phyloP scores from a whole-genome alignment of 1,140 invertebrate species.

The Aphidius ervi region DNA sequence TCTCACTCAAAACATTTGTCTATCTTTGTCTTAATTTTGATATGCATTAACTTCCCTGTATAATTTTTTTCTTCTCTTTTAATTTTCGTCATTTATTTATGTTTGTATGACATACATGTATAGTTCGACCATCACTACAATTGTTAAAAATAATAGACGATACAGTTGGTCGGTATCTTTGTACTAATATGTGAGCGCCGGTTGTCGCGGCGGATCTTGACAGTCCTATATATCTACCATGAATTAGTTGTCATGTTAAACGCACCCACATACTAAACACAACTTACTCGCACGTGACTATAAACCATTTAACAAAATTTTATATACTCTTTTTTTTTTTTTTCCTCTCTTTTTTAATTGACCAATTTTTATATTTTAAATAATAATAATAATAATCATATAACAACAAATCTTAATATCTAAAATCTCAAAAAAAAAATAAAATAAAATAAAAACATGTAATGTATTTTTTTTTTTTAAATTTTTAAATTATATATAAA shows the following conservation, averaged over 20 bases:
- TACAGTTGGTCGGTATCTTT: slow-evolving; percentile 42
- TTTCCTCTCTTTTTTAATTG: neutral
- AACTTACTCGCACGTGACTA: slow-evolving; percentile 31
- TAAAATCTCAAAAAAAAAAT: neutral
- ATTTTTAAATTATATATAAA: too few relatives aligned
- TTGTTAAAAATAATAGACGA: slow-evolving; percentile 46
- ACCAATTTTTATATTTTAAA: too few relatives aligned
- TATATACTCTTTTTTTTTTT: neutral
- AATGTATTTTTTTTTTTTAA: too few relatives aligned
- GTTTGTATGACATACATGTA: slow-evolving; percentile 16
- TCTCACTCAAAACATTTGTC: slow-evolving; percentile 9
- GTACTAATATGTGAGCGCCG: slow-evolving; percentile 29
- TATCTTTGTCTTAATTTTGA: neutral
- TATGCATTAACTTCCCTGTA: too few relatives aligned
- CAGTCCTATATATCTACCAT: slow-evolving; percentile 36
- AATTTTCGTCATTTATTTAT: neutral
- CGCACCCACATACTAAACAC: slow-evolving; percentile 31
- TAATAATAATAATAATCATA: too few relatives aligned
- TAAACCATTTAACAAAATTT: slow-evolving; percentile 16
- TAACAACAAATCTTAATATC: too few relatives aligned
- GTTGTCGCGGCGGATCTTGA: slow-evolving; percentile 28
- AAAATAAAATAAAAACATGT: neutral
- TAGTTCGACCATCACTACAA: slow-evolving; percentile 39
- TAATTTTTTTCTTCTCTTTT: too few relatives aligned
- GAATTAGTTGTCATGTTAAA: slow-evolving; percentile 51